Percentiles rank a stretch among this genome's conserved stretches.
Evolutionary conservation across 2,113 vertebrate genomes (phyloP).

Genomic region (Gobio gobio): DNA sequence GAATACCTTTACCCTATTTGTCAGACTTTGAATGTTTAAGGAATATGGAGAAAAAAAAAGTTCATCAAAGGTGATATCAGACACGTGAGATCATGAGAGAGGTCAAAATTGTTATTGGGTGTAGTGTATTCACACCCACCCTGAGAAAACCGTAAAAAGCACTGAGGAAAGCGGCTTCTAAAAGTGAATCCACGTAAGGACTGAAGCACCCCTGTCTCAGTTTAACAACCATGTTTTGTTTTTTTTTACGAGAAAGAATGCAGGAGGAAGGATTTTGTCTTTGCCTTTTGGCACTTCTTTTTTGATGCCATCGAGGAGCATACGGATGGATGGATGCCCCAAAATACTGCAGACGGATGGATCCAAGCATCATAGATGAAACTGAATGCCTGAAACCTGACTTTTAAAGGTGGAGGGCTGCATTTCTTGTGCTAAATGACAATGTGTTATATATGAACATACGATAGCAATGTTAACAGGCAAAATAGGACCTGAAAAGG

Average conservation of each 20-base stretch:
- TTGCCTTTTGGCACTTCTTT: neutral
- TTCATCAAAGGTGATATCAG: neutral
- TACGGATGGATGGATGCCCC: neutral
- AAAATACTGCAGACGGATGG: neutral
- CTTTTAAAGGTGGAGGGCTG: neutral
- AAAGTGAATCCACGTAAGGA: neutral
- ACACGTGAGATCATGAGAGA: neutral
- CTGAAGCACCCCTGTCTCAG: neutral
- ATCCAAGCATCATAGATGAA: conserved; percentile 9
- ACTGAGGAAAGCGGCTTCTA: neutral
- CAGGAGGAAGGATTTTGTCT: neutral
- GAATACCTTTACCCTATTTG: neutral
- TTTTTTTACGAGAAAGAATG: neutral
- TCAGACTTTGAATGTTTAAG: neutral
- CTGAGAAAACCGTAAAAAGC: neutral
- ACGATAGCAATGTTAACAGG: neutral
- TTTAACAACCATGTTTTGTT: neutral
- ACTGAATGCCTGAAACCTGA: neutral
- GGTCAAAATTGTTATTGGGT: neutral
- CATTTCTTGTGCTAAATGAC: neutral
- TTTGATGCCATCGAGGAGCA: neutral
- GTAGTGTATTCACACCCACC: neutral
- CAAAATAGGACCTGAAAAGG: neutral
- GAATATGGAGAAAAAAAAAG: neutral
- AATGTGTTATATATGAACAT: neutral